A percentile compares a stretch with the other conserved stretches of the same genome.
Evolutionary conservation across 2,888 invertebrate genomes (phyloP).

Genomic region (Melinaea menophilus): DNA sequence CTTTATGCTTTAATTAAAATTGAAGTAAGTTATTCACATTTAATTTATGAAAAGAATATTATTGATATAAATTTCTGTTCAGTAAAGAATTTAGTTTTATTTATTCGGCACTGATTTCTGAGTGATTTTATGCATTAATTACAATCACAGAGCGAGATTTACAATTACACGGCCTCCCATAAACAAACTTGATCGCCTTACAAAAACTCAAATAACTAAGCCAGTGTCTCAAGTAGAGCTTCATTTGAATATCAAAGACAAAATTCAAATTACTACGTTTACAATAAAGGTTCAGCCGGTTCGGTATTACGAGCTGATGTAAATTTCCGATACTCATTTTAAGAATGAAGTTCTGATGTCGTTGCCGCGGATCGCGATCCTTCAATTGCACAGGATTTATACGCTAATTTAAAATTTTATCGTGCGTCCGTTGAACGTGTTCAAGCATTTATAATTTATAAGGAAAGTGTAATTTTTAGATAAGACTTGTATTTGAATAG

Average conservation of each 20-base stretch:
- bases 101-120: conserved; percentile 48
- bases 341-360: conserved; percentile 71
- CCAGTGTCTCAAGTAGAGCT: conserved; percentile 76
- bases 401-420: conserved; percentile 34
- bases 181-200: conserved; percentile 79
- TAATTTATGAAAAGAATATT: too few relatives aligned
- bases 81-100: conserved; percentile 29
- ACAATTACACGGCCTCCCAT: conserved; percentile 73
- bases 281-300: conserved; percentile 75
- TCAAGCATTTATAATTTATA: too few relatives aligned
- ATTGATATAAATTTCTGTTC: conserved; percentile 6
- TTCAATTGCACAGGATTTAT: conserved; percentile 36
- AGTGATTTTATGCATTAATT: conserved; percentile 73
- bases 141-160: conserved; percentile 73
- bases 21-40: too few relatives aligned
- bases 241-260: conserved; percentile 78
- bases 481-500: not conserved
- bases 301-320: conserved; percentile 75
- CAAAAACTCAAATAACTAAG: conserved; percentile 78
- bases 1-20: too few relatives aligned
- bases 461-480: too few relatives aligned
- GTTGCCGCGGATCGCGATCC: conserved; percentile 55
- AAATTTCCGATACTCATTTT: conserved; percentile 78
- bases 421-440: not conserved
- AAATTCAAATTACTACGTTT: conserved; percentile 78